Percentiles rank a stretch among this genome's conserved stretches.
These are phyloP conservation scores for Eubasilissa splendida DNA, from an alignment of 2,888 invertebrate genomes.

Conservation along the genomic window DNA sequence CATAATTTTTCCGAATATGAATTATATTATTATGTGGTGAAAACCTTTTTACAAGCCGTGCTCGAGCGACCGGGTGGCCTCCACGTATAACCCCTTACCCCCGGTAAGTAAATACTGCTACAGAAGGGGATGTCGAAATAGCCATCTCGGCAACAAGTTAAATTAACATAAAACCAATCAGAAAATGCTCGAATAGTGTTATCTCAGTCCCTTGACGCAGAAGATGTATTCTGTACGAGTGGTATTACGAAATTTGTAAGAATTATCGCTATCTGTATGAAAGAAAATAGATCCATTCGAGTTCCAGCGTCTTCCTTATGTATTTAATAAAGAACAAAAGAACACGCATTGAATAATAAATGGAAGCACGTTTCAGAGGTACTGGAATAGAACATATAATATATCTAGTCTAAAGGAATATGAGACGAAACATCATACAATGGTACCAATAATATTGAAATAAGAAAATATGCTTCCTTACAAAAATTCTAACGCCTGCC, in stretches of 20 bases:
- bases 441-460: too few species aligned
- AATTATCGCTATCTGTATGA: background rate
- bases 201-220: background rate
- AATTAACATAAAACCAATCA: conserved; percentile 52
- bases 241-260: conserved; percentile 17
- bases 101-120: too few species aligned
- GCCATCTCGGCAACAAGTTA: conserved; percentile 20
- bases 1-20: too few species aligned
- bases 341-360: conserved; percentile 5
- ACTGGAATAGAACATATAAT: background rate
- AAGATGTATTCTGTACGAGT: conserved; percentile 22
- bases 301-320: background rate
- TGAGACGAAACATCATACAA: background rate
- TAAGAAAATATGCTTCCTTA: too few species aligned
- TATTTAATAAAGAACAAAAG: conserved; percentile 13
- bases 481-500: too few species aligned
- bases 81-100: too few species aligned
- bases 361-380: background rate
- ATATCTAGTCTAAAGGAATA: background rate
- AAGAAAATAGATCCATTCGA: conserved; percentile 2
- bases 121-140: background rate
- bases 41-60: too few species aligned
- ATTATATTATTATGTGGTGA: too few species aligned
- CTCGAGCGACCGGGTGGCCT: too few species aligned
- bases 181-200: conserved; percentile 35